Evolutionary conservation across 2,888 invertebrate species (phyloP).

Genomic region (Drosophila macrospina): DNA sequence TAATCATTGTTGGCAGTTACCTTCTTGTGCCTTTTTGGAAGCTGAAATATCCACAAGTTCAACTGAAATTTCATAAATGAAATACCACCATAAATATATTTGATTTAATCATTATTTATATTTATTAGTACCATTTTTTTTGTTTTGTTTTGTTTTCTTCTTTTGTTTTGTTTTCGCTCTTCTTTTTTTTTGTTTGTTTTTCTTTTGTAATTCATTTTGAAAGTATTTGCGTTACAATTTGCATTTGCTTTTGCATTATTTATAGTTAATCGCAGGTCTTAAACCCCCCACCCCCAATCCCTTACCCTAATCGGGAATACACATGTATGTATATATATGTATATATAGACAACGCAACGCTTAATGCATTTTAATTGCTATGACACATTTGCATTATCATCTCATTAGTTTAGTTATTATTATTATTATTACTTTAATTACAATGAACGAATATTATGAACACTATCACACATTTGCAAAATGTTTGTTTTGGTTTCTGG

Average conservation of each 20-base stretch:
- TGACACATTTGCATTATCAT: constrained; percentile 47
- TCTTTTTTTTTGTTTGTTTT: constrained; percentile 9
- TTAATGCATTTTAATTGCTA: constrained; percentile 51
- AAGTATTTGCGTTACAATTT: constrained; percentile 62
- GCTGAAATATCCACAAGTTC: too few species aligned
- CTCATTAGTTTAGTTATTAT: constrained; percentile 17
- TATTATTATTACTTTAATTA: constrained; percentile 49
- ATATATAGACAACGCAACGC: constrained; percentile 47
- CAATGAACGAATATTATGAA: constrained; percentile 78
- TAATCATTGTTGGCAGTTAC: too few species aligned
- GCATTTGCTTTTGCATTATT: constrained; percentile 35
- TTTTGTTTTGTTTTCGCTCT: constrained; percentile 32
- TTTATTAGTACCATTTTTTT: constrained; percentile 60
- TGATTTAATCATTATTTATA: constrained; percentile 67
- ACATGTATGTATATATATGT: constrained; percentile 18
- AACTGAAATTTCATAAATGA: not conserved
- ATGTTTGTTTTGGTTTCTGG: constrained; percentile 59
- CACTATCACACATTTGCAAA: constrained; percentile 83
- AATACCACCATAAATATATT: constrained; percentile 1
- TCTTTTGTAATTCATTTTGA: constrained; percentile 44
- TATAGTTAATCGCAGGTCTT: constrained; percentile 22
- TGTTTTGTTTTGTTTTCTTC: constrained; percentile 5
- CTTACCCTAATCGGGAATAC: constrained; percentile 45
- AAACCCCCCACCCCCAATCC: constrained; percentile 15
- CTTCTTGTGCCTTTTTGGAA: too few species aligned